These are phyloP conservation scores for Amblyopsis hoosieri DNA, from an alignment of 2,797 vertebrate species.

Conservation along the genomic window DNA sequence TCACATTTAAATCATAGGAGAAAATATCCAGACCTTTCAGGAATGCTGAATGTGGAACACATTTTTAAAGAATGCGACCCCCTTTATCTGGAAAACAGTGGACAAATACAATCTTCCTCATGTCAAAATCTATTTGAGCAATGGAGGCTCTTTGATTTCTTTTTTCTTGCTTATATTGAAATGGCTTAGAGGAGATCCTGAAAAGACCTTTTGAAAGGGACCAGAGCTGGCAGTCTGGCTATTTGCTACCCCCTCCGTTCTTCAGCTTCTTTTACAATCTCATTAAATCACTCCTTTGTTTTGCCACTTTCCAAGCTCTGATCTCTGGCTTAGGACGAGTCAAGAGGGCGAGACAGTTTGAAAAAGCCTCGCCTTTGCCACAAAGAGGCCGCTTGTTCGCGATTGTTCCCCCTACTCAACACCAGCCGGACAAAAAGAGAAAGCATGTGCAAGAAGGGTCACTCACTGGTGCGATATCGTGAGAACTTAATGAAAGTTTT, in stretches of 20 bases:
- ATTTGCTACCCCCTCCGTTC: conserved; percentile 68
- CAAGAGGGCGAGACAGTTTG: conserved; percentile 84
- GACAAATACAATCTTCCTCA: conserved; percentile 69
- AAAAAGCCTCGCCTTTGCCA: conserved; percentile 78
- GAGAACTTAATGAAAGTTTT: conserved; percentile 91
- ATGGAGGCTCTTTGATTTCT: conserved; percentile 75
- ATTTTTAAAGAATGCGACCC: conserved; percentile 56
- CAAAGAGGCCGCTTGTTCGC: conserved; percentile 82
- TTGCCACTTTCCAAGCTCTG: conserved; percentile 85
- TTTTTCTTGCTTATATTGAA: conserved; percentile 69
- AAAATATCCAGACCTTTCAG: conserved; percentile 34
- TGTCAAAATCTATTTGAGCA: conserved; percentile 73
- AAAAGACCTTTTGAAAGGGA: conserved; percentile 83
- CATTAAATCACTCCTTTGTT: conserved; percentile 85
- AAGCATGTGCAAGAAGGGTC: conserved; percentile 72
- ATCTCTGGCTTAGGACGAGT: conserved; percentile 86
- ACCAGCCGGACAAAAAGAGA: conserved; percentile 62
- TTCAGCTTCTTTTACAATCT: conserved; percentile 84
- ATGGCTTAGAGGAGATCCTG: conserved; percentile 76
- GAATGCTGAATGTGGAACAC: conserved; percentile 47
- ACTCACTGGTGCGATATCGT: conserved; percentile 82
- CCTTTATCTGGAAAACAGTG: conserved; percentile 63
- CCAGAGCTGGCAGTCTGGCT: conserved; percentile 78
- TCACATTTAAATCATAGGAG: conserved; percentile 25
- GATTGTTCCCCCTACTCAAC: conserved; percentile 68